Evolutionary conservation across 2,797 vertebrate species (phyloP), one percentile per base, ranked within the genome.

Genomic region (Alcedo quadribrachys): DNA sequence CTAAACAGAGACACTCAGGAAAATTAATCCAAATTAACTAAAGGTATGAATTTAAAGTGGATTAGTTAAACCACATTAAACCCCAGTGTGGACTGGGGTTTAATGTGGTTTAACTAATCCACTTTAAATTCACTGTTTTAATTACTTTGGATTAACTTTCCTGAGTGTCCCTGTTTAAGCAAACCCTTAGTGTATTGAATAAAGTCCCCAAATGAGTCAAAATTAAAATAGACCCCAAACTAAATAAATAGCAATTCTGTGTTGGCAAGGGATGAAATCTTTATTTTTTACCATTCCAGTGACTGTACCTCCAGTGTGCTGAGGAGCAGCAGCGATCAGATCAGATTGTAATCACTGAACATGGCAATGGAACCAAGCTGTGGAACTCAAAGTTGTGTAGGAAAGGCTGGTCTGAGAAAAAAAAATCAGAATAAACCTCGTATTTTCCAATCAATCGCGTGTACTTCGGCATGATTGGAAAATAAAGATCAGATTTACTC

Each of bases 21-120:
- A 96, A 95, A 95, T 95, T 95, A 95, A 96, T 96, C 95, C 93
- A 96, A 96, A 96, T 95, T 94, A 96, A 94, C 93, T 94, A 95
- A 96, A 95, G 95, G 95, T 96, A 94, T 95, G 92, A 96, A 96
- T 96, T 94, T 96, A 96, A 96, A 94, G 93, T 94, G 95, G 93
- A 95, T 96, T 95, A 96, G 93, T 95, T 94, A 96, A 94, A 96
- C 93, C 91, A 92, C 89, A 95, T 96, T 95, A 95, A 94, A 94
- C 93, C 85, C 95, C 93, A 68, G 71, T 95, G 0, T 0, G 0
- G 0, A 95, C 89, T 93, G 89, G 84, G 92, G 88, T 95, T 93
- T 95, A 95, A 94, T 95, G 88, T 92, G 94, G 94, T 95, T 95
- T 96, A 95, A 95, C 92, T 96, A 96, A 96, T 96, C 93, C 93